These are phyloP conservation scores for Tiphia femorata DNA, from an alignment of 2,888 invertebrate genomes.

Conservation along the genomic window DNA sequence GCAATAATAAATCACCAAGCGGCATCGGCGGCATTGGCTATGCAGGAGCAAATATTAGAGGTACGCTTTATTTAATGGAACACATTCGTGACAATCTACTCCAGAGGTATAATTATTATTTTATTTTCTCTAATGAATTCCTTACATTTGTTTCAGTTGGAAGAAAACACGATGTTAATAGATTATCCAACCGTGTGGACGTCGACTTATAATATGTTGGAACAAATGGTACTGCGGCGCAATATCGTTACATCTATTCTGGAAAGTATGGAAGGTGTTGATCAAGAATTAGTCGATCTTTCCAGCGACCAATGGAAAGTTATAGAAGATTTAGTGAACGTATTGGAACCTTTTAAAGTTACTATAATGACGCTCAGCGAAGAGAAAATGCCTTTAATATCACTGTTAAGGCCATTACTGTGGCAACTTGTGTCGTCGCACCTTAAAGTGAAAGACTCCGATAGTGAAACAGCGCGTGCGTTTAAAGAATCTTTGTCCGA, in stretches of 20 bases:
- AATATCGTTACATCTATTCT: slow-evolving; percentile 61
- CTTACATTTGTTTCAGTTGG: slow-evolving; percentile 45
- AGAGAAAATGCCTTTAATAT: slow-evolving; percentile 70
- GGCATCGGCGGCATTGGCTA: slow-evolving; percentile 57
- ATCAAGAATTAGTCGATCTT: slow-evolving; percentile 60
- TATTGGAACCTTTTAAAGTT: slow-evolving; percentile 70
- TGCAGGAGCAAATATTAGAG: slow-evolving; percentile 66
- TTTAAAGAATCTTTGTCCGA: slow-evolving; percentile 67
- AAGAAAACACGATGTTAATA: slow-evolving; percentile 59
- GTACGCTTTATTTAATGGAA: slow-evolving; percentile 37
- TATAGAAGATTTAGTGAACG: slow-evolving; percentile 67
- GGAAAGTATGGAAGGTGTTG: slow-evolving; percentile 60
- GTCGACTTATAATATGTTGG: slow-evolving; percentile 69
- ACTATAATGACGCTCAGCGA: slow-evolving; percentile 70
- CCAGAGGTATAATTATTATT: neutral
- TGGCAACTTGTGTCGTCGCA: slow-evolving; percentile 70
- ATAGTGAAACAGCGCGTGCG: slow-evolving; percentile 60
- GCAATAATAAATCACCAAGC: slow-evolving; percentile 61
- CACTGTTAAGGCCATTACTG: slow-evolving; percentile 70
- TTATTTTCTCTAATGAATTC: no score
- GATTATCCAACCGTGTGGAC: slow-evolving; percentile 69
- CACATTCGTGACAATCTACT: neutral
- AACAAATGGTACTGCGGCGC: slow-evolving; percentile 63
- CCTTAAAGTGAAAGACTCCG: slow-evolving; percentile 65
- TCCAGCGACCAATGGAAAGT: slow-evolving; percentile 67